Evolutionary conservation across 2,888 invertebrate species (phyloP), one percentile per base, ranked within the genome.

Genomic region (Galeruca laticollis): DNA sequence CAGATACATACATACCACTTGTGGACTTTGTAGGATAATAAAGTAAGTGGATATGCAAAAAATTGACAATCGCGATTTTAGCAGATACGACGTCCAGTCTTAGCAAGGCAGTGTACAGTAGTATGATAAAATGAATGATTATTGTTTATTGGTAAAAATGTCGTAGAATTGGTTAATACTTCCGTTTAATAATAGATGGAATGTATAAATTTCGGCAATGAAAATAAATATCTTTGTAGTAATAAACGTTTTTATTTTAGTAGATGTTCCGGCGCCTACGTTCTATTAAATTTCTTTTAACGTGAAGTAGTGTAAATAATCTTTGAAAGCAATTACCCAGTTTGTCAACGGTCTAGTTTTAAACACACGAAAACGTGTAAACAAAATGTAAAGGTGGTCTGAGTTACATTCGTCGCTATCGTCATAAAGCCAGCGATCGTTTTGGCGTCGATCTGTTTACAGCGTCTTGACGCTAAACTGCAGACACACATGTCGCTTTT

Each of bases 361-460:
- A 84, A 84, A 84, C 83, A 83, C 79, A 79, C 77, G 77, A 76
- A 57, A 80, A 81, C 80, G 79, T 83, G 79, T 84, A 85, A 84
- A 85, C 84, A 84, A 75, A 78, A 70, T 78, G 77, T 79, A 79
- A 80, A 80, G 80, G 81, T 82, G 80, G 80, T 78, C 78, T 78
- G 79, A 79, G 78, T 79, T 74, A 77, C 77, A 78, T 80, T 77
- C 82, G 81, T 80, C 82, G 81, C 80, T 79, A 82, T 84, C 85
- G 84, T 86, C 85, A 84, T 86, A 85, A 86, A 86, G 86, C 78
- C 83, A 75, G 73, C 76, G 76, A 78, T 76, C 85, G 85, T 83
- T 85, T 85, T 86, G 87, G 87, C 87, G 87, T 87, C 87, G 86
- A 82, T 82, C 82, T 88, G 87, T 87, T 87, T 87, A 87, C 85